Percentiles rank a stretch among this genome's conserved stretches.
These are phyloP conservation scores for Irena cyanogastra DNA, from an alignment of 2,113 vertebrate genomes.

Conservation along the genomic window DNA sequence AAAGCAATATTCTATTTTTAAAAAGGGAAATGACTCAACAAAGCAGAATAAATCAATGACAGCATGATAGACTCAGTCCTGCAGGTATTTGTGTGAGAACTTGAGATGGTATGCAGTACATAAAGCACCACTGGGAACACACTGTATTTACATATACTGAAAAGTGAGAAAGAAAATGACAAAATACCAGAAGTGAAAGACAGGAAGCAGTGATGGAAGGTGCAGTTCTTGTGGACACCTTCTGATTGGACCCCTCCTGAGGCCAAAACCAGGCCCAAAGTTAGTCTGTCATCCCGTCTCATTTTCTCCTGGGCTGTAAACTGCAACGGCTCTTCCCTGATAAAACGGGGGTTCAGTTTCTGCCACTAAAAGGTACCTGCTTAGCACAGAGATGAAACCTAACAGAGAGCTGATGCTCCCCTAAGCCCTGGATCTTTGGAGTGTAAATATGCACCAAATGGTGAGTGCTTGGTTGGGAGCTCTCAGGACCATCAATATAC, in stretches of 20 bases:
- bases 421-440: neutral
- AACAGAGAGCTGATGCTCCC: neutral
- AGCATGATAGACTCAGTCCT: neutral
- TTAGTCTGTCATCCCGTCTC: neutral
- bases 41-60: neutral
- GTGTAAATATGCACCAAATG: neutral
- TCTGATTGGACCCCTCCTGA: neutral
- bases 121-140: neutral
- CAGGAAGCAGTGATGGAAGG: neutral
- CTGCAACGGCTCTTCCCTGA: neutral
- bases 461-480: rapidly evolving
- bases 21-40: neutral
- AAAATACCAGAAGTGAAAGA: neutral
- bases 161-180: neutral
- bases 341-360: neutral
- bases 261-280: neutral
- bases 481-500: neutral
- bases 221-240: neutral
- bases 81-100: neutral
- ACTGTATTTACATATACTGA: neutral
- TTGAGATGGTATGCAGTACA: neutral
- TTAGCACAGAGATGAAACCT: neutral
- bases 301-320: neutral
- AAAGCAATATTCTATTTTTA: neutral
- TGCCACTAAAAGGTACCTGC: neutral